phyloP scores from a whole-genome alignment of 2,797 vertebrate species.

The Tragelaphus oryx region DNA sequence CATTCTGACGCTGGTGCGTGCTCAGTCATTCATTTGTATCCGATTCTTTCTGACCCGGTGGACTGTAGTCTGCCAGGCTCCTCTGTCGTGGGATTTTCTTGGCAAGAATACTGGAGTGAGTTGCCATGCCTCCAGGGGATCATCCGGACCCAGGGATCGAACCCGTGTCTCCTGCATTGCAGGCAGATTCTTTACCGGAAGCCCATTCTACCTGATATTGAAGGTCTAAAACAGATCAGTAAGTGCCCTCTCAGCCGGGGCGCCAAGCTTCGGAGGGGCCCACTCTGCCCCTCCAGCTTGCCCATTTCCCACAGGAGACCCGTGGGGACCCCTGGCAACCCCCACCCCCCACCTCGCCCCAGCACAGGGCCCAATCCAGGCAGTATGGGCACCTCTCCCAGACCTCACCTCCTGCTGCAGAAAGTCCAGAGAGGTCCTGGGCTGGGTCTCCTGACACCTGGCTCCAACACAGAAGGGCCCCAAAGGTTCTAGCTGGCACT shows the following conservation, averaged over 20 bases:
- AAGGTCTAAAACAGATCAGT: not conserved
- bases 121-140: not conserved
- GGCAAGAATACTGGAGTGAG: not conserved
- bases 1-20: fast-evolving
- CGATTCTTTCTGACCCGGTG: not conserved
- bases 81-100: not conserved
- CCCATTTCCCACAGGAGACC: not conserved
- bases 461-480: not conserved
- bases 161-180: not conserved
- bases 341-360: not conserved
- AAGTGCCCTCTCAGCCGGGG: not conserved
- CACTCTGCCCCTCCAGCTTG: not conserved
- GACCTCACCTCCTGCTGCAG: fast-evolving
- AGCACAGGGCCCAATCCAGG: not conserved
- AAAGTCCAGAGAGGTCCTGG: not conserved
- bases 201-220: not conserved
- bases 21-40: not conserved
- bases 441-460: not conserved
- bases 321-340: not conserved
- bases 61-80: not conserved
- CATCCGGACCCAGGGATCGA: not conserved
- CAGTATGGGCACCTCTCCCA: not conserved
- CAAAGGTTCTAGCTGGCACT: not conserved
- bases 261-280: not conserved
- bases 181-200: not conserved